A percentile compares a stretch with the other conserved stretches of the same genome.
phyloP scores from a whole-genome alignment of 2,797 vertebrate species.

The Coregonus suidteri region DNA sequence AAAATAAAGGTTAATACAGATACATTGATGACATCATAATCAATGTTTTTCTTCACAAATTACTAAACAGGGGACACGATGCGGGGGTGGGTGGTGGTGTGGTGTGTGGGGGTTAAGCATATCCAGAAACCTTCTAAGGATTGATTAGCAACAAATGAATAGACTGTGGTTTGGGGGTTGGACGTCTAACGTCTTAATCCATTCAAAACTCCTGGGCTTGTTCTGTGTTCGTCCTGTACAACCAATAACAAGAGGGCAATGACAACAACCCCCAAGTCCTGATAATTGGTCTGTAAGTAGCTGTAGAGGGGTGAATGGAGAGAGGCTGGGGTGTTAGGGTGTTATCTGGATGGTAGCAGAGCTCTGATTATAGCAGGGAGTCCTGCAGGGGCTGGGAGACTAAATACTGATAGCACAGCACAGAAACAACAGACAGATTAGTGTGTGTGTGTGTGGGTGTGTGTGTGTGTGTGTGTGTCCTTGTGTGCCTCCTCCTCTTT shows the following conservation, averaged over 20 bases:
- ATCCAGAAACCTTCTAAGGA: not conserved
- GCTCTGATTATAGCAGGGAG: slow-evolving; percentile 85
- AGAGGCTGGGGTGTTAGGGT: slow-evolving; percentile 12
- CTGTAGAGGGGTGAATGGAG: slow-evolving; percentile 74
- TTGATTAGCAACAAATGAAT: slow-evolving; percentile 42
- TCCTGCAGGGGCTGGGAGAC: slow-evolving; percentile 83
- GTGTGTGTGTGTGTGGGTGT: slow-evolving; percentile 53
- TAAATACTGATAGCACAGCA: slow-evolving; percentile 81
- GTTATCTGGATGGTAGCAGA: slow-evolving; percentile 76
- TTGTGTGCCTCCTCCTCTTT: slow-evolving; percentile 71
- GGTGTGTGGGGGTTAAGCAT: no score
- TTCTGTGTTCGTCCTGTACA: slow-evolving; percentile 18
- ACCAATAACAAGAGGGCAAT: slow-evolving; percentile 75
- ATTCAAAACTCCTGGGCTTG: slow-evolving; percentile 52
- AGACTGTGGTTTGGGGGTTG: slow-evolving; percentile 38
- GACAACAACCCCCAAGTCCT: slow-evolving; percentile 70
- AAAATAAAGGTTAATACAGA: not conserved
- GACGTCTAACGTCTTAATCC: slow-evolving; percentile 56
- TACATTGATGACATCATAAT: not conserved
- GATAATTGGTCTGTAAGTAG: slow-evolving; percentile 81
- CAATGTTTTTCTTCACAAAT: not conserved
- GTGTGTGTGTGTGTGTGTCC: not conserved
- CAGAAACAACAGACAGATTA: slow-evolving; percentile 81
- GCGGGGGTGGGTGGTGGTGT: no score
- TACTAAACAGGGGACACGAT: no score